Conservation (phyloP, 2,888 invertebrate genomes). For the Callimorpha dominula region DNA sequence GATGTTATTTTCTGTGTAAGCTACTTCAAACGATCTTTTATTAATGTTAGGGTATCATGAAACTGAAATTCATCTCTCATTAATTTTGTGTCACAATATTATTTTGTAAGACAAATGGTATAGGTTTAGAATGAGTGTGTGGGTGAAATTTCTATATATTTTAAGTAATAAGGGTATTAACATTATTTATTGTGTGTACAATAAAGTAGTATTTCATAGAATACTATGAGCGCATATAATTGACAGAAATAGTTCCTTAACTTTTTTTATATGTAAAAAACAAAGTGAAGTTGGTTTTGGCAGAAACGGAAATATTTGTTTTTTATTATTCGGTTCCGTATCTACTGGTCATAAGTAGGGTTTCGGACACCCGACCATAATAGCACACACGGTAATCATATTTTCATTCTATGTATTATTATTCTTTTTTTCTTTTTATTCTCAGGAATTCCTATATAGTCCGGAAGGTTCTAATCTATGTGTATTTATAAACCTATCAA, state of each 20-base stretch:
- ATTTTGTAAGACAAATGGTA: not conserved
- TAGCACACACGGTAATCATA: too few relatives aligned
- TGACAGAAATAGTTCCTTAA: not conserved
- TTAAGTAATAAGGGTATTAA: not conserved
- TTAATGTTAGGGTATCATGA: constrained; percentile 5
- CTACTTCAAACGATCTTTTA: constrained; percentile 5
- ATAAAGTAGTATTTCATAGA: not conserved
- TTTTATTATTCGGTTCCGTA: too few relatives aligned
- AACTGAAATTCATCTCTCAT: not conserved
- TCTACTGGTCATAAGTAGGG: too few relatives aligned
- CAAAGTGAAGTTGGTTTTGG: too few relatives aligned
- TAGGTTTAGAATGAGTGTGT: not conserved
- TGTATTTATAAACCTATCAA: too few relatives aligned
- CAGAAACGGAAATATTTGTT: too few relatives aligned
- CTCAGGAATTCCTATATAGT: too few relatives aligned
- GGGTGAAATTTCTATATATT: not conserved
- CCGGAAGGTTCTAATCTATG: too few relatives aligned
- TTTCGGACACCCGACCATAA: too few relatives aligned
- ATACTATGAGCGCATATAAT: not conserved
- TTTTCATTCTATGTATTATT: too few relatives aligned
- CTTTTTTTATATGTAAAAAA: not conserved
- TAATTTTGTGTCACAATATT: constrained; percentile 4
- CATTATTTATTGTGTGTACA: not conserved
- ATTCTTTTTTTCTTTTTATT: too few relatives aligned
- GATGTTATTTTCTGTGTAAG: not conserved